A percentile compares a stretch with the other conserved stretches of the same genome.
Conservation (phyloP, 2,797 vertebrate genomes). For the Lacerta agilis region DNA sequence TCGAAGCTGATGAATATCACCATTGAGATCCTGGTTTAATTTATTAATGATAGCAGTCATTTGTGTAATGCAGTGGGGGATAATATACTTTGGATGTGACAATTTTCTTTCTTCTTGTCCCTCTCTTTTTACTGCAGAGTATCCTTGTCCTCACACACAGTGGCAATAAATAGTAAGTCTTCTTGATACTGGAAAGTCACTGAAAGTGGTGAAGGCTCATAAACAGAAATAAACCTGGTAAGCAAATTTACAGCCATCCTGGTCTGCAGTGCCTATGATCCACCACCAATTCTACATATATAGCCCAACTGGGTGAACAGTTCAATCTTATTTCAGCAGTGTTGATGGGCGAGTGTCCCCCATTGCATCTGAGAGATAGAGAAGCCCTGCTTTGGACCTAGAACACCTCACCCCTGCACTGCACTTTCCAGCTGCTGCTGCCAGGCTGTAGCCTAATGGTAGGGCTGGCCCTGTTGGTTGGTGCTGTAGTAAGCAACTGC, state of each 20-base stretch:
- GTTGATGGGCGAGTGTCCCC: no score
- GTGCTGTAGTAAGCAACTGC: not conserved
- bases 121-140: no score
- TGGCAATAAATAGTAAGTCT: not conserved
- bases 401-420: no score
- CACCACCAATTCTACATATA: not conserved
- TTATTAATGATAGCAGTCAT: constrained; percentile 13
- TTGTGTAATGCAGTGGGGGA: not conserved
- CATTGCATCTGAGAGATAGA: no score
- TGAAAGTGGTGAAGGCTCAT: not conserved
- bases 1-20: constrained; percentile 41
- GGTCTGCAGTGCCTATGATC: not conserved
- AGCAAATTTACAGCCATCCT: not conserved
- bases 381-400: no score
- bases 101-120: not conserved
- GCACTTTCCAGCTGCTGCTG: no score
- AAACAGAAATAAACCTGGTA: not conserved
- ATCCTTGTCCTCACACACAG: not conserved
- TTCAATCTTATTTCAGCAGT: no score
- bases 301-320: not conserved
- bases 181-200: not conserved
- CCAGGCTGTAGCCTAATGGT: no score
- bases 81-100: not conserved
- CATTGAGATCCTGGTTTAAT: not conserved
- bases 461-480: not conserved